Evolutionary conservation across 2,797 vertebrate genomes (phyloP), one percentile per base, ranked within the genome.

Genomic region (Molossus alvarezi): DNA sequence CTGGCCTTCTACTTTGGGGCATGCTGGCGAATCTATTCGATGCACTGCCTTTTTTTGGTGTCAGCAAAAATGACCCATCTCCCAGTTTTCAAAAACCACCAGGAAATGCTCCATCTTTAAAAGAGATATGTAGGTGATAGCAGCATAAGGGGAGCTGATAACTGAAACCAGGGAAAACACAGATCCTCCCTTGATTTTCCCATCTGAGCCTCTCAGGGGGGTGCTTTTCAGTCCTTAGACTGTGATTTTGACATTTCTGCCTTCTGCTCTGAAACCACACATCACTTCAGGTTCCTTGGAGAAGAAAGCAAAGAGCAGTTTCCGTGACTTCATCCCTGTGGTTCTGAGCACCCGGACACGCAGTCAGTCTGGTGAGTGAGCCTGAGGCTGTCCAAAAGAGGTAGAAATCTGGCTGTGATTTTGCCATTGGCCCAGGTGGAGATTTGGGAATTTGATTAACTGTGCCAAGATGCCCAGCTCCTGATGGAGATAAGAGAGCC

Each of bases 281-380:
- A 76, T 97, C 80, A 81, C 83, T 76, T 2, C 95, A 99, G 99
- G 98, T 95, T 98, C 89, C 95, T 97, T 98, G 62, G 98, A 99
- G 98, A 99, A 98, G 98, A 99, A 99, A 97, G 98, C 98, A 93
- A 99, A 99, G 98, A 99, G 98, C 98, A 98, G 98, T 97, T 99
- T 99, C 81, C 98, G 98, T 79, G 99, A 99, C 97, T 99, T 99
- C 97, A 99, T 99, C 77, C 99, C 99, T 0, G 98, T 99, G 95
- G 98, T 99, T 97, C 98, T 99, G 98, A 99, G 98, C 97, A 99
- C 98, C 89, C 98, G 98, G 95, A 99, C 99, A 0, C 98, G 98
- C 92, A 99, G 99, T 96, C 99, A 99, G 98, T 99, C 98, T 20
- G 99, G 99, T 99, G 97, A 98, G 98, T 97, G 33, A 94, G 55